A percentile compares a stretch with the other conserved stretches of the same genome.
Evolutionary conservation across 2,888 invertebrate genomes (phyloP).

Genomic region (Caenorhabditis sp.): DNA sequence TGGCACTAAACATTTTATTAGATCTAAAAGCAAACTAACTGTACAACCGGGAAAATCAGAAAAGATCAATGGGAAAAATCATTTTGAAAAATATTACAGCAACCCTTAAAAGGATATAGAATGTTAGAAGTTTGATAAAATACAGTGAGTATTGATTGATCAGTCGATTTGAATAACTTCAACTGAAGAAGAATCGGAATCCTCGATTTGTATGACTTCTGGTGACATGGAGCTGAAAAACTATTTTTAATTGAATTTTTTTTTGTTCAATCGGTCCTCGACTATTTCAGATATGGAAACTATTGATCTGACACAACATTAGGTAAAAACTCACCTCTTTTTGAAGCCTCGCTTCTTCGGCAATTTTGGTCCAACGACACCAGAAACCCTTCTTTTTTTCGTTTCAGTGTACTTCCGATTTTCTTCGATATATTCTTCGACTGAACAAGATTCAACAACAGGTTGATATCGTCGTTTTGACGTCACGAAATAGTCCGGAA

Average conservation of each 20-base stretch:
- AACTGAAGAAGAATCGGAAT: not conserved
- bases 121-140: not conserved
- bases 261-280: too few relatives aligned
- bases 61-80: not conserved
- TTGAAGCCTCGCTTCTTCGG: not conserved
- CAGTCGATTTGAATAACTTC: not conserved
- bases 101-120: not conserved
- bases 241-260: not conserved
- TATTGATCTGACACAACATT: too few relatives aligned
- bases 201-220: not conserved
- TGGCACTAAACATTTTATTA: not conserved
- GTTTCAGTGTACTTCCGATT: constrained; percentile 12
- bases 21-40: not conserved
- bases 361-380: not conserved
- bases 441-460: constrained; percentile 3
- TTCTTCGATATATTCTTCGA: not conserved
- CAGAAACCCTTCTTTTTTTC: not conserved
- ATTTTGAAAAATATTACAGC: not conserved
- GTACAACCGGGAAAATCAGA: not conserved
- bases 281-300: too few relatives aligned
- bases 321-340: not conserved
- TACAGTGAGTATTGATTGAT: not conserved
- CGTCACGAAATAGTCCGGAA: constrained; percentile 26
- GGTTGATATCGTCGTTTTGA: constrained; percentile 4
- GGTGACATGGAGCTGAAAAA: not conserved